These are phyloP conservation scores for Pseudorasbora parva DNA, from an alignment of 2,113 vertebrate species.

Conservation along the genomic window DNA sequence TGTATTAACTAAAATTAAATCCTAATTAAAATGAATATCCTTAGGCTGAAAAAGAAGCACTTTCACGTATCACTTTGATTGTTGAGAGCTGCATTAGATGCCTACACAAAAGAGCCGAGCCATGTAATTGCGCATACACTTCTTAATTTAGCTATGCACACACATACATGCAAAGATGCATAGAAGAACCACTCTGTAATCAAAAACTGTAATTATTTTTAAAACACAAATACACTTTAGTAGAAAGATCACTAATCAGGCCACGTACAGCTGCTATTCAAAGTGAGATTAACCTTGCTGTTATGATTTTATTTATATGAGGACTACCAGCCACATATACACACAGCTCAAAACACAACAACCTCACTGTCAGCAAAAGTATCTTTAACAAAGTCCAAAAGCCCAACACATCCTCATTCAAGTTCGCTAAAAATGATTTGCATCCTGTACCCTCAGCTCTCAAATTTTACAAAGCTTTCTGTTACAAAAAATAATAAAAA, in stretches of 20 bases:
- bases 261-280: neutral
- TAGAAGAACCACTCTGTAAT: neutral
- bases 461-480: neutral
- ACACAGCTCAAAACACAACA: neutral
- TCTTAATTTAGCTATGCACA: neutral
- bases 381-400: slow-evolving; percentile 1
- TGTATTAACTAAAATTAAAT: neutral
- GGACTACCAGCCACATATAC: neutral
- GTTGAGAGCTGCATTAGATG: neutral
- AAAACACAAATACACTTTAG: neutral
- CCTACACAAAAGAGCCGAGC: neutral
- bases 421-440: neutral
- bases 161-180: neutral
- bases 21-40: neutral
- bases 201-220: neutral
- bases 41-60: neutral
- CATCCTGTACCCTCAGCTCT: neutral
- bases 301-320: slow-evolving; percentile 4
- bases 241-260: neutral
- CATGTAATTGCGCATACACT: neutral
- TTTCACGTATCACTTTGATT: neutral
- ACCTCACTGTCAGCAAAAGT: neutral
- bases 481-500: too few species aligned
- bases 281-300: slow-evolving; percentile 6
- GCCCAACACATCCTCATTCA: neutral